Base-by-base conservation (phyloP, 2,797 vertebrate species). In the Poeciliopsis turneri region DNA sequence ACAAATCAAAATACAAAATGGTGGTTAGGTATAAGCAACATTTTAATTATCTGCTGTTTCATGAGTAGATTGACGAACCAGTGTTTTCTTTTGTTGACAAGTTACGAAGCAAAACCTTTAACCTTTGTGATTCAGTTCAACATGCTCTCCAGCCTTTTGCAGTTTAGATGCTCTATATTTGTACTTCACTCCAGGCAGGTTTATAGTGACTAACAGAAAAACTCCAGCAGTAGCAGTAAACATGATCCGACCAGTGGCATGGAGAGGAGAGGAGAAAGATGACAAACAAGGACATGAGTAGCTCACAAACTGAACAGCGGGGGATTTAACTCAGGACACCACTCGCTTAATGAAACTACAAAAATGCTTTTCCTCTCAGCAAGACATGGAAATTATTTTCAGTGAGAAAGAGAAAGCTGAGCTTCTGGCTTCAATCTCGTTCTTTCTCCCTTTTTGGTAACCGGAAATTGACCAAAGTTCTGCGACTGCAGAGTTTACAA, bases 281-380 rank as follows among this genome's bases (percentile, higher is more conserved):
- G 83, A 78, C 9, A 12, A 81, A 57, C 59, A 72, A 69, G 77
- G 81, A 82, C 82, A 75, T 69, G 80, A 77, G 77, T 69, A 84
- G 90, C 90, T 89, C 86, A 88, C 59, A 75, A 87, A 68, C 71
- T 47, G 71, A 77, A 66, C 74, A 80, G 72, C 47, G 43, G 47
- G 41, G 25, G 64, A 80, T 80, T 82, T 72, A 72, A 82, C 86
- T 90, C 76, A 79, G 39, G 61, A 57, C 51, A 82, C 20, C 75
- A 23, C 5, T 81, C 3, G 1, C 73, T 45, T 66, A 75, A 75
- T 72, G 20, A 84, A 85, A 85, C 77, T 82, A 28, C 81, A 39
- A 82, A 89, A 81, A 88, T 59, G 13, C 2, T 33, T 61, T 47
- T 57, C 68, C 55, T 78, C 82, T 55, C 36, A 78, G 69, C 72